A percentile compares a stretch with the other conserved stretches of the same genome.
Evolutionary conservation across 2,888 invertebrate species (phyloP).

Genomic region (Clanis bilineata): DNA sequence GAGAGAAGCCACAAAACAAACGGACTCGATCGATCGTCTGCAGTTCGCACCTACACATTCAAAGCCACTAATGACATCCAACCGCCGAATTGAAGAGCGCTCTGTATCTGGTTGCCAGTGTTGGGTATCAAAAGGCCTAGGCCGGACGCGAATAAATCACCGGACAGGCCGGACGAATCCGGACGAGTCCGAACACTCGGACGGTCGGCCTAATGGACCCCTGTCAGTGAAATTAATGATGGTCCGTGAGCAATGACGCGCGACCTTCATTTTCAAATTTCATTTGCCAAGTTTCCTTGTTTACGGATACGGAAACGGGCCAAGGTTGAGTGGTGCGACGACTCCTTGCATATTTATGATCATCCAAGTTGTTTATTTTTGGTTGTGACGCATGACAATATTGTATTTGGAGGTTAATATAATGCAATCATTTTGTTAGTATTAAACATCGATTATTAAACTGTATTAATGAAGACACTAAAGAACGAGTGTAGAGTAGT

Average conservation of each 20-base stretch:
- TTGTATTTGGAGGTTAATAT: background rate
- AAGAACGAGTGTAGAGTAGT: too few relatives aligned
- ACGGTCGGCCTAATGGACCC: conserved; percentile 37
- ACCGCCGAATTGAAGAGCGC: conserved; percentile 27
- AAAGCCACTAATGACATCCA: conserved; percentile 29
- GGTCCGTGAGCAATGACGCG: conserved; percentile 26
- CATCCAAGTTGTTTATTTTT: conserved; percentile 1
- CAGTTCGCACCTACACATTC: background rate
- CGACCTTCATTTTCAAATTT: conserved; percentile 30
- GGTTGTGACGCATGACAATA: background rate
- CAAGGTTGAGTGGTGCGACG: background rate
- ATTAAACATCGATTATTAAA: too few relatives aligned
- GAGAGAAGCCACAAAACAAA: conserved; percentile 4
- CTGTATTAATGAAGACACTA: too few relatives aligned
- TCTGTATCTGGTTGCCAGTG: conserved; percentile 31
- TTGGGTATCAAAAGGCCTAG: conserved; percentile 35
- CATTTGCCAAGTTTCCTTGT: conserved; percentile 25
- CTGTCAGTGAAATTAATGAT: conserved; percentile 46
- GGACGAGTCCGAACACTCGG: conserved; percentile 20
- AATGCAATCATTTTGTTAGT: background rate
- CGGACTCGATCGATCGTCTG: background rate
- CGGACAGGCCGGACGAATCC: conserved; percentile 19
- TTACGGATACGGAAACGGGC: conserved; percentile 5
- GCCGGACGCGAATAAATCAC: conserved; percentile 41
- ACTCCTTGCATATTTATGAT: conserved; percentile 8